Percentiles rank a stretch among this genome's conserved stretches.
Conservation (phyloP, 1,140 invertebrate genomes). For the Caenorhabditis remanei region DNA sequence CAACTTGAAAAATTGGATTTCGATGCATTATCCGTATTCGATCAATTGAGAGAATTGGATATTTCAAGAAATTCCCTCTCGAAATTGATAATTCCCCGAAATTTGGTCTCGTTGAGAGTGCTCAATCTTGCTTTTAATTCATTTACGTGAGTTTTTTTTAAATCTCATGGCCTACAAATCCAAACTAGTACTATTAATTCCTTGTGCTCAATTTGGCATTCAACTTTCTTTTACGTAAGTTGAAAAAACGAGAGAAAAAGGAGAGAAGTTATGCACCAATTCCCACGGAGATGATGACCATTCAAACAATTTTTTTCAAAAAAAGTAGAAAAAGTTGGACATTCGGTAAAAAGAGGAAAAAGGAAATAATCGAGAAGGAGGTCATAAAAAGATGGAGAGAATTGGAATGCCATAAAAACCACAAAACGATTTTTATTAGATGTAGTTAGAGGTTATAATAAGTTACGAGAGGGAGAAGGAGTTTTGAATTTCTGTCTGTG, state of each 20-base stretch:
- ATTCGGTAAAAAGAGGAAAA: too few species aligned
- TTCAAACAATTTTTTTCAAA: not conserved
- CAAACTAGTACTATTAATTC: too few species aligned
- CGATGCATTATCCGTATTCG: conserved; percentile 6
- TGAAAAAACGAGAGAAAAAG: not conserved
- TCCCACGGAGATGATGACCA: conserved; percentile 19
- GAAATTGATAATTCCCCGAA: conserved; percentile 42
- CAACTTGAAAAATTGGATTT: conserved; percentile 27
- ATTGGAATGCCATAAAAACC: too few species aligned
- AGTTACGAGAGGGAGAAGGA: too few species aligned
- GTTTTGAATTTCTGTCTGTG: too few species aligned
- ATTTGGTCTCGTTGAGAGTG: conserved; percentile 22
- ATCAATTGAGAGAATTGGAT: conserved; percentile 27
- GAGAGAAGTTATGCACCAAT: conserved; percentile 16
- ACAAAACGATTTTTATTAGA: too few species aligned
- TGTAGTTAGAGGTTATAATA: too few species aligned
- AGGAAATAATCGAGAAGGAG: too few species aligned
- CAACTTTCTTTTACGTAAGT: conserved; percentile 42
- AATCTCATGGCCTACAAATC: not conserved
- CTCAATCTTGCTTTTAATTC: conserved; percentile 48
- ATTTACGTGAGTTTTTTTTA: conserved; percentile 23
- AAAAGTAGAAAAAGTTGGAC: too few species aligned
- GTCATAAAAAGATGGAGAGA: too few species aligned
- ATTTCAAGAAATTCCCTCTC: not conserved
- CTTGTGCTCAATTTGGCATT: conserved; percentile 41